Evolutionary conservation across 2,797 vertebrate genomes (phyloP).

Genomic region (Amphiprion clarkii): DNA sequence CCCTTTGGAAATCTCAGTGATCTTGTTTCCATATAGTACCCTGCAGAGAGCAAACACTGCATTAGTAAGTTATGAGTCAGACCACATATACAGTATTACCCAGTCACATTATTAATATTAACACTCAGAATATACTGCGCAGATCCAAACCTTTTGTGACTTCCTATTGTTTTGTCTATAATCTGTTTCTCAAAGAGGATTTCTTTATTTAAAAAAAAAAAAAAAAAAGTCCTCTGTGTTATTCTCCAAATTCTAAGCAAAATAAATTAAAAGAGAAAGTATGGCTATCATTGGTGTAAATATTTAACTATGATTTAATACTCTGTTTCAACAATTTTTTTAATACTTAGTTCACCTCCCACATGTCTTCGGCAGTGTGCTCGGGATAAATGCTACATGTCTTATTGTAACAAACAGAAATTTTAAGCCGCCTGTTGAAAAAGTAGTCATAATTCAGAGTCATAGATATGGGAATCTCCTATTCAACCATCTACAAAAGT

Average conservation of each 20-base stretch:
- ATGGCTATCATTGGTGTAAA: background rate
- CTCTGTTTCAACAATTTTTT: too few species aligned
- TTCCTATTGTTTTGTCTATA: background rate
- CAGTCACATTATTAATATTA: conserved; percentile 2
- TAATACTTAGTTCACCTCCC: background rate
- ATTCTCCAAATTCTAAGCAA: background rate
- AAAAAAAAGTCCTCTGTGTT: background rate
- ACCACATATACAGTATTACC: conserved; percentile 9
- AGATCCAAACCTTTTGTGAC: background rate
- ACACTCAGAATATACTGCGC: background rate
- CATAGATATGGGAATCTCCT: background rate
- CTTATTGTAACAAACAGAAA: background rate
- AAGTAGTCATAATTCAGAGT: too few species aligned
- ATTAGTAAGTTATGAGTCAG: conserved; percentile 35
- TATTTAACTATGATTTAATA: background rate
- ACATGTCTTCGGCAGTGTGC: background rate
- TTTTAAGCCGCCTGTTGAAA: too few species aligned
- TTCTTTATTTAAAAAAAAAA: background rate
- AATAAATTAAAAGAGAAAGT: background rate
- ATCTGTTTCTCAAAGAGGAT: background rate
- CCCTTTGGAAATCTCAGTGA: conserved; percentile 96
- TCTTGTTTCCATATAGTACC: conserved; percentile 98
- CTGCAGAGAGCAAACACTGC: conserved; percentile 80
- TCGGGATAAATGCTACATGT: background rate
- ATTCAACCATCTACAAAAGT: background rate